These are phyloP conservation scores for Caenorhabditis uteleia DNA, from an alignment of 2,888 invertebrate genomes.

Conservation along the genomic window DNA sequence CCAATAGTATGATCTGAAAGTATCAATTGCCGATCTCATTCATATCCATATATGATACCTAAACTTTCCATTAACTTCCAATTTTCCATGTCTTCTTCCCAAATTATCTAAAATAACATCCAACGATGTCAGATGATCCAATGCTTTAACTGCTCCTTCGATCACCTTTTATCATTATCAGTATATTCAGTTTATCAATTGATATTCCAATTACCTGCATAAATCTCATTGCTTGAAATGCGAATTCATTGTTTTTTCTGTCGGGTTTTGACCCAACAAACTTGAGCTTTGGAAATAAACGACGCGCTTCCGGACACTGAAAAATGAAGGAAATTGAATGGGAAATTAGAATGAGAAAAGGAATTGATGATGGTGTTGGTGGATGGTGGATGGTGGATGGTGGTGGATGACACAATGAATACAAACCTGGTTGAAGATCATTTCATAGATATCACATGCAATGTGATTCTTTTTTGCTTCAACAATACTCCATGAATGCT, in stretches of 20 bases:
- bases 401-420: neutral
- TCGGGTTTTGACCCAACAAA: conserved; percentile 51
- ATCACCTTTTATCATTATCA: conserved; percentile 51
- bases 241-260: conserved; percentile 57
- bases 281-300: conserved; percentile 60
- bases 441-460: conserved; percentile 59
- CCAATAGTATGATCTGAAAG: conserved; percentile 61
- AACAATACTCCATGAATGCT: conserved; percentile 43
- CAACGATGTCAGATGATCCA: conserved; percentile 52
- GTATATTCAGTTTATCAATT: neutral
- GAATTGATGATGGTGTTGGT: too few relatives aligned
- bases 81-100: conserved; percentile 61
- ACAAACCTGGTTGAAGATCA: conserved; percentile 65
- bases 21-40: neutral
- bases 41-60: conserved; percentile 14
- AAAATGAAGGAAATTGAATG: conserved; percentile 25
- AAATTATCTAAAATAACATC: conserved; percentile 62
- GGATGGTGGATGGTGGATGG: too few relatives aligned
- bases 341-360: conserved; percentile 6
- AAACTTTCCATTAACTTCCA: conserved; percentile 57
- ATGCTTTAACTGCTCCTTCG: conserved; percentile 53
- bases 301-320: conserved; percentile 57
- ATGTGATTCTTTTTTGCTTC: conserved; percentile 46
- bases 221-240: conserved; percentile 63
- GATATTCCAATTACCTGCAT: conserved; percentile 49